These are phyloP conservation scores for Spongilla lacustris DNA, from an alignment of 37 sponge, comb jelly and placozoan species.

Conservation along the genomic window DNA sequence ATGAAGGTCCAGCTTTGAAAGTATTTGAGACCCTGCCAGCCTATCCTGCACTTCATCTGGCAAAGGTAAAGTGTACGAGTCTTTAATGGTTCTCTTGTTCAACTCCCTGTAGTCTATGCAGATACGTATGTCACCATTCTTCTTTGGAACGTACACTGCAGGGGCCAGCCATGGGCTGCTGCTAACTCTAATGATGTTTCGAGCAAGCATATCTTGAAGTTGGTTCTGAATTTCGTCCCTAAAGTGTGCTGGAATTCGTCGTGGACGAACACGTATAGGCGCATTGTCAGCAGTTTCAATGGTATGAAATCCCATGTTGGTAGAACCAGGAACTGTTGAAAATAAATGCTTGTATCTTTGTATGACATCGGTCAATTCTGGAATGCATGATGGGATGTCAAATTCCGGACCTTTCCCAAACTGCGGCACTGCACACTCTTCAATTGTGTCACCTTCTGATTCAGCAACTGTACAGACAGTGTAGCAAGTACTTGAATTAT, in stretches of 20 bases:
- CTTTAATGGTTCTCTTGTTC: slow-evolving; percentile 58
- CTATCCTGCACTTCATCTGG: slow-evolving; percentile 72
- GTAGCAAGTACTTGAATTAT: no score
- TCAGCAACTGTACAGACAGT: slow-evolving; percentile 37
- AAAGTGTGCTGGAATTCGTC: slow-evolving; percentile 56
- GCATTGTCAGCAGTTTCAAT: slow-evolving; percentile 32
- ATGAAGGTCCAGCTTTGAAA: slow-evolving; percentile 59
- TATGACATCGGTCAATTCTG: slow-evolving; percentile 7
- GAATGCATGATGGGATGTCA: slow-evolving; percentile 25
- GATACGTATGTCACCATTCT: slow-evolving; percentile 51
- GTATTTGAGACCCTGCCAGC: slow-evolving; percentile 44
- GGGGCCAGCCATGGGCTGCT: slow-evolving; percentile 77
- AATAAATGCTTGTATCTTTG: slow-evolving; percentile 32
- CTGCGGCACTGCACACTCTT: slow-evolving; percentile 52
- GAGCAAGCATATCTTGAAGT: slow-evolving; percentile 55
- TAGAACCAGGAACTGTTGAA: slow-evolving; percentile 42
- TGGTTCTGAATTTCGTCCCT: slow-evolving; percentile 49
- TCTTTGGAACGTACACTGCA: slow-evolving; percentile 64
- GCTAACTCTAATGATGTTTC: slow-evolving; percentile 59
- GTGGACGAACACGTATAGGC: slow-evolving; percentile 42
- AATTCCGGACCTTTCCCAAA: not conserved
- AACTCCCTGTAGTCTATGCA: slow-evolving; percentile 69
- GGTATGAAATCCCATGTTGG: slow-evolving; percentile 23
- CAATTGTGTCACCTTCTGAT: slow-evolving; percentile 23
- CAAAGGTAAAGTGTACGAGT: slow-evolving; percentile 65